Conservation (phyloP, 2,797 vertebrate genomes). For the Coluber constrictor region DNA sequence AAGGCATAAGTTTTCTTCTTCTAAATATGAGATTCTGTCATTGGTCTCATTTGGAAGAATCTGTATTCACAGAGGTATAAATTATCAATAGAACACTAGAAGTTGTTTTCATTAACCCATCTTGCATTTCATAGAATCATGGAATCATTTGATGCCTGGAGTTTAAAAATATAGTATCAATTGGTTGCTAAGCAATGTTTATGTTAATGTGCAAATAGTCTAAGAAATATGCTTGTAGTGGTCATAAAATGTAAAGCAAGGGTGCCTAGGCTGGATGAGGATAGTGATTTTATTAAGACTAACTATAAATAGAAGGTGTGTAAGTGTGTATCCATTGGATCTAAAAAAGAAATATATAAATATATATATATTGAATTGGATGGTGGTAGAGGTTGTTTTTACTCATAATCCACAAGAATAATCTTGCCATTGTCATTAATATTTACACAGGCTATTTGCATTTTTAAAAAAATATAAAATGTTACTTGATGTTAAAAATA, state of each 20-base stretch:
- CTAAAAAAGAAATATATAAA: neutral
- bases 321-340: accelerated
- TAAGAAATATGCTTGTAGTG: slow-evolving; percentile 39
- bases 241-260: slow-evolving; percentile 17
- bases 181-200: slow-evolving; percentile 59
- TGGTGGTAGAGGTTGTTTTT: neutral
- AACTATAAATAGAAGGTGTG: accelerated
- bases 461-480: neutral
- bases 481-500: neutral
- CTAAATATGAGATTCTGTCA: slow-evolving; percentile 30
- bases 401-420: neutral
- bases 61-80: neutral
- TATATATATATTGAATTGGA: neutral
- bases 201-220: slow-evolving; percentile 41
- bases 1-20: slow-evolving; percentile 25
- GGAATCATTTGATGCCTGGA: slow-evolving; percentile 47
- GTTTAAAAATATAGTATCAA: slow-evolving; percentile 34
- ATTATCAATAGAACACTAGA: slow-evolving; percentile 37
- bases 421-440: neutral
- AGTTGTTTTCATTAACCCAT: slow-evolving; percentile 59
- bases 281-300: neutral
- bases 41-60: slow-evolving; percentile 39
- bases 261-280: neutral
- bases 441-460: neutral
- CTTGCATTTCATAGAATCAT: slow-evolving; percentile 23